Conservation (phyloP, 2,797 vertebrate species). For the Pristis pectinata region DNA sequence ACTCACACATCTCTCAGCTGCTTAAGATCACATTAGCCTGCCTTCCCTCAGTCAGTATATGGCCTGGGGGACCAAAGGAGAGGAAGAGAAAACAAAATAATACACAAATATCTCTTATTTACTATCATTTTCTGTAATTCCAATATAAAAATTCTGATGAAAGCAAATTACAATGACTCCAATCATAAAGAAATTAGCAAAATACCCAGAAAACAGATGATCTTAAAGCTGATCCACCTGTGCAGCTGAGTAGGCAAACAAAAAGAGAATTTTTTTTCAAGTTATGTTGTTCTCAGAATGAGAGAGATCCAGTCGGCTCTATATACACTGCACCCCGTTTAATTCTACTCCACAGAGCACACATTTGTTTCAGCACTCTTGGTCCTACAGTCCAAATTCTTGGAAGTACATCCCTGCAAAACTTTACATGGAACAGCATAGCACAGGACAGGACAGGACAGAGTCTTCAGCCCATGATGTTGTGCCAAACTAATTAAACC, state of each 20-base stretch:
- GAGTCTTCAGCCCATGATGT: too few relatives aligned
- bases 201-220: not conserved
- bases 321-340: too few relatives aligned
- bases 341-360: too few relatives aligned
- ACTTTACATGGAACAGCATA: too few relatives aligned
- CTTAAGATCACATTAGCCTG: not conserved
- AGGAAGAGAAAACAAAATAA: not conserved
- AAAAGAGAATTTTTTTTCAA: not conserved
- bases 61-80: not conserved
- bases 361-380: too few relatives aligned
- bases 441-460: too few relatives aligned
- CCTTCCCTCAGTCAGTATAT: slow-evolving; percentile 7
- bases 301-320: not conserved
- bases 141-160: not conserved
- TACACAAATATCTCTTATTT: not conserved
- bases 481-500: too few relatives aligned
- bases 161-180: not conserved
- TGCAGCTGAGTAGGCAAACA: not conserved
- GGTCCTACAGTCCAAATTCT: too few relatives aligned
- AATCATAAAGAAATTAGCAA: not conserved
- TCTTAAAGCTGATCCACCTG: not conserved
- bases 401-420: too few relatives aligned
- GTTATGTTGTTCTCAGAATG: not conserved
- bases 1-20: not conserved
- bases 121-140: not conserved